Evolutionary conservation across 2,113 vertebrate species (phyloP), one percentile per base, ranked within the genome.

Genomic region (human): DNA sequence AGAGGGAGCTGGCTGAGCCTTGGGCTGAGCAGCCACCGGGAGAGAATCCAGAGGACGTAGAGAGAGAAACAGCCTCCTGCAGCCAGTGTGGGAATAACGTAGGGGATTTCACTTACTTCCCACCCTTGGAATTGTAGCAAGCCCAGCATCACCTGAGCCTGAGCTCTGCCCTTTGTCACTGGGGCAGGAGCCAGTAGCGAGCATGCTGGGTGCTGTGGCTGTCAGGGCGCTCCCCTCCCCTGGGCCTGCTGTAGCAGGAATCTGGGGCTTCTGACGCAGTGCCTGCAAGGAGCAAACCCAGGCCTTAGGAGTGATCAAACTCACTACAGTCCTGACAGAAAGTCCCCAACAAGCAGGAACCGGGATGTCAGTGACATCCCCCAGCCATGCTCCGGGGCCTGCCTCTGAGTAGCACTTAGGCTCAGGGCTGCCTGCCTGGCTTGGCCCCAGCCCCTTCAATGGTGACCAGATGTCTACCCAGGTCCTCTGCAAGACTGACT

Each of bases 311-410:
- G 7, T 9, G 48, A n/a, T 45, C 35, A 55, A 6, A 55, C n/a
- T 40, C 32, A 6, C 43, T 92, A 8, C 18, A 20, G 14, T 61
- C 80, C 45, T 90, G 22, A 23, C 17, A 8, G 18, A 16, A 61
- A 45, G 78, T 32, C 40, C 55, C 35, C 70, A 35, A 55, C n/a
- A 14, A 32, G 43, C 57, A 16, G 16, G 38, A 32, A 55, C 8
- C 1, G 1, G 23, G 18, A 11, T 20, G 7, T 43, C 80, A 48
- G 6, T 25, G 72, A n/a, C 22, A 0, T 17, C n/a, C 17, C 16
- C 2, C 48, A 20, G 9, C n/a, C 50, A 45, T 59, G 27, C 61
- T 64, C 27, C 11, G 5, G 25, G 27, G 38, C 32, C 43, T 30
- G 52, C 52, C 20, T 32, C 9, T 38, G 72, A 27, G 48, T 23